phyloP scores from a whole-genome alignment of 2,888 invertebrate species.

The Pyrgus malvae region DNA sequence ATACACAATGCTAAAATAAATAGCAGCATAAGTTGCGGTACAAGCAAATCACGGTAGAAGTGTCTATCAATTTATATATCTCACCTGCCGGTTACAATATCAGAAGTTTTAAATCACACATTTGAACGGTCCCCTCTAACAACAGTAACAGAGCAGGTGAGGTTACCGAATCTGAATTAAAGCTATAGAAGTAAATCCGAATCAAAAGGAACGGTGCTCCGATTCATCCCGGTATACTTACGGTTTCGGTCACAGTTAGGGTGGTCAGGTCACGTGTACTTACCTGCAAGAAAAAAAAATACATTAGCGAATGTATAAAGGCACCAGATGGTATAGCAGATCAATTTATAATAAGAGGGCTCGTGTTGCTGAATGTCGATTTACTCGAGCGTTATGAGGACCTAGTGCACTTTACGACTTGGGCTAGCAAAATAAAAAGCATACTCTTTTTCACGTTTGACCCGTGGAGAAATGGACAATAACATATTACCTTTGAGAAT shows the following conservation, averaged over 20 bases:
- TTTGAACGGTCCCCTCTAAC: background rate
- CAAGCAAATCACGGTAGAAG: too few species aligned
- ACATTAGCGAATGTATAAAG: constrained; percentile 32
- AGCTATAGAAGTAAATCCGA: background rate
- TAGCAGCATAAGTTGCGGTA: too few species aligned
- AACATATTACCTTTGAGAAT: too few species aligned
- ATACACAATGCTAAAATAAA: too few species aligned
- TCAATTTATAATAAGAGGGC: too few species aligned
- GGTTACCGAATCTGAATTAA: background rate
- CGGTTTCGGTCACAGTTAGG: constrained; percentile 17
- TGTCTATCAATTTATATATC: background rate
- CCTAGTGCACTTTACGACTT: too few species aligned
- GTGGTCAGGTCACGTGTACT: constrained; percentile 27
- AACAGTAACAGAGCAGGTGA: background rate
- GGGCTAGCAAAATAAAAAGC: too few species aligned
- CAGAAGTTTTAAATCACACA: background rate
- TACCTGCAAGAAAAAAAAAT: constrained; percentile 38
- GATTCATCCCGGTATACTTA: constrained; percentile 3
- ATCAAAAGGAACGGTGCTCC: background rate
- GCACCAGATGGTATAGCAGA: constrained; percentile 29
- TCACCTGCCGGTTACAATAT: too few species aligned
- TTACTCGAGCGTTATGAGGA: too few species aligned
- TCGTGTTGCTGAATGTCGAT: too few species aligned
- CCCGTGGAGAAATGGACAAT: too few species aligned
- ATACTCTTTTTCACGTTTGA: too few species aligned